Evolutionary conservation across 2,797 vertebrate species (phyloP), one percentile per base, ranked within the genome.

Genomic region (Enteromius treurensis): DNA sequence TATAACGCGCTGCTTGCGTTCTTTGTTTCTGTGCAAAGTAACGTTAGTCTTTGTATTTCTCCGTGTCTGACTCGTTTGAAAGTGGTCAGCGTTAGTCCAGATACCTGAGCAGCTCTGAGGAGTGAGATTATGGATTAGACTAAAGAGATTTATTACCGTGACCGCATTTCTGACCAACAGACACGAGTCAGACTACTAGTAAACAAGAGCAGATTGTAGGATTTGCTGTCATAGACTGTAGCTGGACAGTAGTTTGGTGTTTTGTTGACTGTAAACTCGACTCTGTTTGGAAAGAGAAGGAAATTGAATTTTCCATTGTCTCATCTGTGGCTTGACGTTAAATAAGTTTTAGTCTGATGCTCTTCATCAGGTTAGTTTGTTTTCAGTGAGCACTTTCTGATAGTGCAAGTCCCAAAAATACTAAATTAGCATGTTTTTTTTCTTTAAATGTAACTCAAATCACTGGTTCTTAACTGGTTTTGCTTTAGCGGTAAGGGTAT

Each of bases 61-160:
- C 15, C 4, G 42, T 26, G 3, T 29, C 4, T 40, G 71, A 29
- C 34, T 1, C 5, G 42, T 51, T 40, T 68, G 23, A 13, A 11
- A 4, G 80, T 1, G 62, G 1, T 45, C 34, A 29, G 62, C 1
- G 1, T 47, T 69, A 37, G 11, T 83, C 14, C 15, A 26, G 74
- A 53, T 62, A 49, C n/a, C 14, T 8, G 17, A 58, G 49, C 79
- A n/a, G 67, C 70, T 40, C 79, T 83, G 23, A 58, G 74, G 47
- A 69, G 37, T 7, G 92, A 90, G 94, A 95, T 95, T 95, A 95
- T 90, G 71, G 90, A 92, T 95, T 92, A 88, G 80, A 88, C 91
- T 76, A 71, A 86, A 90, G 84, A 91, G 92, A 92, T 90, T 92
- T 82, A 55, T 80, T 19, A 40, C 51, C 47, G 42, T 26, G 15